Conservation (phyloP, 2,797 vertebrate species). For the Catamblyrhynchus diadema region DNA sequence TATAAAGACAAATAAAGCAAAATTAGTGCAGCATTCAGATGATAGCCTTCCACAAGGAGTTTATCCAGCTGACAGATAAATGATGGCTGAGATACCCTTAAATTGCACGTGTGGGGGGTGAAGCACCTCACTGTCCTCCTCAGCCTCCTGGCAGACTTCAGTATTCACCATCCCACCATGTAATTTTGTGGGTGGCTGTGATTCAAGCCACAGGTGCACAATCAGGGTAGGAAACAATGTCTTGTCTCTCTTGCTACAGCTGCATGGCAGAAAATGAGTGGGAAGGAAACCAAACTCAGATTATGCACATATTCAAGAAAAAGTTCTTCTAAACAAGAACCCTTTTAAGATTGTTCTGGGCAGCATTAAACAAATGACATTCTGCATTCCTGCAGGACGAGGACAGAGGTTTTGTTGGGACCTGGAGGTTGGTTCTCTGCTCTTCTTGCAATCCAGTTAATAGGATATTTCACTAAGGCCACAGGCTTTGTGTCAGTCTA, state of each 20-base stretch:
- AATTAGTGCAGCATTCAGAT: neutral
- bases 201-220: neutral
- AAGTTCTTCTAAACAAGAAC: neutral
- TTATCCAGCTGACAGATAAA: neutral
- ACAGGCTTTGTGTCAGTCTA: neutral
- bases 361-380: fast-evolving
- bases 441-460: neutral
- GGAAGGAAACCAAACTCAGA: neutral
- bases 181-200: neutral
- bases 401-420: neutral
- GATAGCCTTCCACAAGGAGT: neutral
- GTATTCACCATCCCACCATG: neutral
- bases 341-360: neutral
- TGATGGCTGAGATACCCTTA: neutral
- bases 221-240: fast-evolving
- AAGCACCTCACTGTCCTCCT: neutral
- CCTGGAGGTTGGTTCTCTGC: neutral
- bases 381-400: fast-evolving
- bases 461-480: neutral
- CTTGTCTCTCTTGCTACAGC: neutral
- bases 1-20: neutral
- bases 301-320: neutral
- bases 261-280: neutral
- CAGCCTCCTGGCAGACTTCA: neutral
- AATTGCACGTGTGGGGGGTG: neutral